phyloP scores from a whole-genome alignment of 2,113 vertebrate genomes.

The Delphinus delphis region DNA sequence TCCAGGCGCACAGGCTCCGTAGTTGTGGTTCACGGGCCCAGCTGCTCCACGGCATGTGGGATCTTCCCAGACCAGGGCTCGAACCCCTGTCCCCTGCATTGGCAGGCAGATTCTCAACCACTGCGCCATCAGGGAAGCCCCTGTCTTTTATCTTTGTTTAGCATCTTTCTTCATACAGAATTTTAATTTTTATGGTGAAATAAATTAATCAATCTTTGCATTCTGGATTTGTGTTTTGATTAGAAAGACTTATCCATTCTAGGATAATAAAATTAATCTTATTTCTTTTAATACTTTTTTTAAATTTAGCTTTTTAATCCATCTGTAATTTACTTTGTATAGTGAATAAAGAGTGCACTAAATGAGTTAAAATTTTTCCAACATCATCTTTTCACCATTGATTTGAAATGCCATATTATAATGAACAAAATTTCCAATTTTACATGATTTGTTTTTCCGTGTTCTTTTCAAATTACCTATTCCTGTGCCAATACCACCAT shows the following conservation, averaged over 20 bases:
- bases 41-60: too few relatives aligned
- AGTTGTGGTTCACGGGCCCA: too few relatives aligned
- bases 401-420: background rate
- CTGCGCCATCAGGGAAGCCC: too few relatives aligned
- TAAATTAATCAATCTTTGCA: background rate
- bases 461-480: background rate
- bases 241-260: background rate
- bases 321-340: background rate
- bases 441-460: background rate
- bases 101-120: too few relatives aligned
- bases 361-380: background rate
- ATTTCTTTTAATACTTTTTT: slow-evolving; percentile 28
- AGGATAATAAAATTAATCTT: background rate
- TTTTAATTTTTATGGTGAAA: slow-evolving; percentile 12
- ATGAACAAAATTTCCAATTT: background rate
- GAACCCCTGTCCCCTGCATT: too few relatives aligned
- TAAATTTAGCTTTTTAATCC: background rate
- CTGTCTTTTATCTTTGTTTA: slow-evolving; percentile 11
- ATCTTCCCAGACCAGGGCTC: too few relatives aligned
- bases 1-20: too few relatives aligned
- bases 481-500: background rate
- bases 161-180: background rate
- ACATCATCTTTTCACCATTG: background rate
- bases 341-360: background rate
- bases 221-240: slow-evolving; percentile 14